A percentile compares a stretch with the other conserved stretches of the same genome.
These are phyloP conservation scores for Chloebia gouldiae DNA, from an alignment of 2,113 vertebrate species.

Conservation along the genomic window DNA sequence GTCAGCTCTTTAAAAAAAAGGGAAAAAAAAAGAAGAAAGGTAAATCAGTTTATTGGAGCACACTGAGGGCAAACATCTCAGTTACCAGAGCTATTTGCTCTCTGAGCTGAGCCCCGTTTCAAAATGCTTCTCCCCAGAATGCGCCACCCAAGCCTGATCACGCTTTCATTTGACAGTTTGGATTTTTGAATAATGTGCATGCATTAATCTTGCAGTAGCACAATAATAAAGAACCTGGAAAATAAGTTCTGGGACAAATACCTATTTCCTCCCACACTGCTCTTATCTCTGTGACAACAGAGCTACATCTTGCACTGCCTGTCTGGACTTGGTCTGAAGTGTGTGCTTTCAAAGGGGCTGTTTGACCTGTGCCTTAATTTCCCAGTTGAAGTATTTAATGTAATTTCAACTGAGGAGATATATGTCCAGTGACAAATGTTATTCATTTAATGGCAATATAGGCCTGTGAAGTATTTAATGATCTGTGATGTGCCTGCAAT, in stretches of 20 bases:
- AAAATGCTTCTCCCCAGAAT: constrained; percentile 50
- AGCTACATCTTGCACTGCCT: not conserved
- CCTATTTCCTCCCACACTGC: not conserved
- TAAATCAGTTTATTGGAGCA: constrained; percentile 68
- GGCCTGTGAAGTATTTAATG: not conserved
- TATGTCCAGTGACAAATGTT: not conserved
- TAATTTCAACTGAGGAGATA: not conserved
- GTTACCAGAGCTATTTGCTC: constrained; percentile 75
- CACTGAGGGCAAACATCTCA: constrained; percentile 65
- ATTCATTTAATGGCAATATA: not conserved
- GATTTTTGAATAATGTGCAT: not conserved
- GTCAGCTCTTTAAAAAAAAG: constrained; percentile 69
- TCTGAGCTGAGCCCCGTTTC: constrained; percentile 63
- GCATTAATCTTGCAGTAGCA: not conserved
- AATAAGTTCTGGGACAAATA: not conserved
- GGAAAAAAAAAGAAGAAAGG: constrained; percentile 44
- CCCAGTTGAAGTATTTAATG: not conserved
- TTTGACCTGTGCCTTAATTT: not conserved
- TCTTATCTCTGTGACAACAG: not conserved
- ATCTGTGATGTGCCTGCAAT: not conserved
- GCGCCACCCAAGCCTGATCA: not conserved
- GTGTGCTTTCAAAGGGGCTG: not conserved
- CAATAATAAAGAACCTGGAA: not conserved
- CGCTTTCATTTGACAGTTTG: not conserved
- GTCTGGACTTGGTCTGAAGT: accelerated